Evolutionary conservation across 1,140 invertebrate species (phyloP), one percentile per base, ranked within the genome.

Genomic region (Ceratosolen fusciceps): DNA sequence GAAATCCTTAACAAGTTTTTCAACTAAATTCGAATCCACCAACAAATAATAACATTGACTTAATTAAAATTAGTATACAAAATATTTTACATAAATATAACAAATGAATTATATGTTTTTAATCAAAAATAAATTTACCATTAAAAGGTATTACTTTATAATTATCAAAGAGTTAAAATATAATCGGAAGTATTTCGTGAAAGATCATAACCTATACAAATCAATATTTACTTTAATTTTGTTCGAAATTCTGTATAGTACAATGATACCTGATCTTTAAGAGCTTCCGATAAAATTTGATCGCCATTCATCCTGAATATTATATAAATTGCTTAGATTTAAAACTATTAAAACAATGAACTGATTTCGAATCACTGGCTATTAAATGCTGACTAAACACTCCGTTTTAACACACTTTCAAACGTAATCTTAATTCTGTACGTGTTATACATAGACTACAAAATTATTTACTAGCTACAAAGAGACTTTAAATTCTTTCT

Each of bases 281-380:
- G 88, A 62, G 94, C 92, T 86, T 95, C 92, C 0, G 95, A 95
- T 77, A 96, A 89, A 79, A 96, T 93, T 83, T 92, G 92, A 88
- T 95, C 94, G 60, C 95, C 95, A 88, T 82, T 83, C 54, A 86
- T 88, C 52, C 83, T 39, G 0, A 82, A 29, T 68, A 47, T 68
- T 52, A 2, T n/a, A n/a, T n/a, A n/a, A n/a, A n/a, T 21, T 52
- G 49, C 10, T 52, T 52, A 52, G 10, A 14, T 8, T 52, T 12
- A 52, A 52, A 3, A n/a, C n/a, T n/a, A n/a, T 16, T 52, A 52
- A 52, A 52, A 52, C n/a, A n/a, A n/a, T 52, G 12, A 43, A 12
- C 39, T 43, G 12, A 43, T 43, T 43, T 43, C 5, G 5, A 43
- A 7, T 43, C 39, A 43, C 12, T 43, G 5, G 39, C 39, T 43